These are phyloP conservation scores for Drosophila triauraria DNA, from an alignment of 1,140 invertebrate species.

Conservation along the genomic window DNA sequence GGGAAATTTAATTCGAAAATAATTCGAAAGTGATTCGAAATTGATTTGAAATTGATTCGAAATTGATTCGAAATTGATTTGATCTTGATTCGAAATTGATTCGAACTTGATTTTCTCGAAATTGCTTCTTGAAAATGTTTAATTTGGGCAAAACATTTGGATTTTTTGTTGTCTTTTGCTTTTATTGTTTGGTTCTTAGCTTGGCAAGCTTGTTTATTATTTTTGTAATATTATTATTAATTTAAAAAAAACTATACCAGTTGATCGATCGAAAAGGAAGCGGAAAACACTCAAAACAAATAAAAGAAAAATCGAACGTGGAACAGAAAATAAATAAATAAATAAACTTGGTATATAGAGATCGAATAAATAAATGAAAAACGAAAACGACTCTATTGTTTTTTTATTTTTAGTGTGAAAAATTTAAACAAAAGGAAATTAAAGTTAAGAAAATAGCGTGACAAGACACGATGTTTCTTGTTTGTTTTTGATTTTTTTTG, in stretches of 20 bases:
- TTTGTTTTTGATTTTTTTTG: conserved; percentile 15
- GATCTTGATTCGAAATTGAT: neutral
- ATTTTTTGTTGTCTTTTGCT: conserved; percentile 15
- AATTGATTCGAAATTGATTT: neutral
- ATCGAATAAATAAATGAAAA: conserved; percentile 11
- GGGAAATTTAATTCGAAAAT: neutral
- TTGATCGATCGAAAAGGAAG: conserved; percentile 32
- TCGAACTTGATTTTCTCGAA: neutral
- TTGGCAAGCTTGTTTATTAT: conserved; percentile 16
- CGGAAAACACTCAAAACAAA: conserved; percentile 37
- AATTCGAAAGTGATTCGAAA: conserved; percentile 4
- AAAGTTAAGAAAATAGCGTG: conserved; percentile 43
- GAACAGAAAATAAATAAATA: conserved; percentile 27
- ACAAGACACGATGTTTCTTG: conserved; percentile 23
- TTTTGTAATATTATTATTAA: neutral
- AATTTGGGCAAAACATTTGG: conserved; percentile 27
- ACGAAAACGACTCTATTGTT: conserved; percentile 19
- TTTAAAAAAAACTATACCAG: conserved; percentile 13
- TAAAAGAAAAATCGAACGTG: conserved; percentile 35
- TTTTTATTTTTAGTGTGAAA: conserved; percentile 43
- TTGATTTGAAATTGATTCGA: neutral
- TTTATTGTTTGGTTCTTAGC: conserved; percentile 6
- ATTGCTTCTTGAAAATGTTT: conserved; percentile 42
- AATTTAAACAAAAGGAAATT: conserved; percentile 34
- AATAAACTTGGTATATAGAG: conserved; percentile 11